Conservation (phyloP, 1,140 invertebrate genomes). For the Elymnias hypermnestra region DNA sequence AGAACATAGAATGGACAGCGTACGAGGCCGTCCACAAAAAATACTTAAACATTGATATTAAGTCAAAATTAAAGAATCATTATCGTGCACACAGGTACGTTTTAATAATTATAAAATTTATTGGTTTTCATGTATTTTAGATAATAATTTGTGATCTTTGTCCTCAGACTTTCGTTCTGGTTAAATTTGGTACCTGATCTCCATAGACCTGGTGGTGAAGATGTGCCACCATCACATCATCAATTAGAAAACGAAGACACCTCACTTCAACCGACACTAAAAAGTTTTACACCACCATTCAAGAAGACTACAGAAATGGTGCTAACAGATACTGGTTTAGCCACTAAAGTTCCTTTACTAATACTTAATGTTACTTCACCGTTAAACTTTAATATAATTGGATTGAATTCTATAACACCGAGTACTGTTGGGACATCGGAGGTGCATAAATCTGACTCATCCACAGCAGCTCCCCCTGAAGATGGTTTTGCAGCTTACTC, state of each 20-base stretch:
- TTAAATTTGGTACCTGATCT: conserved; percentile 95
- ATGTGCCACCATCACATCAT: conserved; percentile 90
- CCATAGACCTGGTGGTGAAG: conserved; percentile 91
- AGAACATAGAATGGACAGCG: conserved; percentile 92
- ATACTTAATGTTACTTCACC: conserved; percentile 62
- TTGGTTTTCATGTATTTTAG: too few relatives aligned
- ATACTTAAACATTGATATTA: conserved; percentile 92
- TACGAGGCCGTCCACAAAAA: conserved; percentile 95
- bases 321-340: conserved; percentile 49
- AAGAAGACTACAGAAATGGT: conserved; percentile 76
- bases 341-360: conserved; percentile 67
- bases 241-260: conserved; percentile 86
- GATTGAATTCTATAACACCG: conserved; percentile 45
- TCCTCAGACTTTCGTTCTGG: conserved; percentile 94
- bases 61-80: conserved; percentile 93
- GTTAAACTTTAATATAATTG: conserved; percentile 61
- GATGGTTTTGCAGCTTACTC: conserved; percentile 92
- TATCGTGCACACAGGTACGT: conserved; percentile 92
- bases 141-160: too few relatives aligned
- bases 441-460: conserved; percentile 59
- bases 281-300: conserved; percentile 74
- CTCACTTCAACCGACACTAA: conserved; percentile 68
- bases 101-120: too few relatives aligned
- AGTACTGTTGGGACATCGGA: conserved; percentile 41
- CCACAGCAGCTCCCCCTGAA: conserved; percentile 79